Percentiles rank a stretch among this genome's conserved stretches.
phyloP scores from a whole-genome alignment of 1,140 invertebrate species.

The Condylostylus longicornis region DNA sequence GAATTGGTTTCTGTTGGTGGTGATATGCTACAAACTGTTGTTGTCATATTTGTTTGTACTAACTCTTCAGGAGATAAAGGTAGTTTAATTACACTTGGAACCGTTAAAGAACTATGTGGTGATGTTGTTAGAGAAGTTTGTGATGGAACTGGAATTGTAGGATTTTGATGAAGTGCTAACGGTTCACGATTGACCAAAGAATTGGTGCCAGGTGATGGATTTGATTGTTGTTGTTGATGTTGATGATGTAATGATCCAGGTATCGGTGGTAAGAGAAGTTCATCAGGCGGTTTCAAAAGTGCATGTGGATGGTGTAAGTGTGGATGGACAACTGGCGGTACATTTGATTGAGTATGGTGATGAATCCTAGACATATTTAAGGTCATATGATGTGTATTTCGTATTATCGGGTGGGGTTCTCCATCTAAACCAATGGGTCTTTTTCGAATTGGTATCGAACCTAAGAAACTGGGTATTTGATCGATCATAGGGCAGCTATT shows the following conservation, averaged over 20 bases:
- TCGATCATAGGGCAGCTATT: constrained; percentile 29
- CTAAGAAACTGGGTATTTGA: constrained; percentile 40
- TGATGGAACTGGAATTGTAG: too few species aligned
- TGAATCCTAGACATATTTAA: not conserved
- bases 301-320: not conserved
- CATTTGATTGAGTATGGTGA: not conserved
- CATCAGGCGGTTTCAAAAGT: not conserved
- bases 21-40: constrained; percentile 4
- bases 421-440: constrained; percentile 35
- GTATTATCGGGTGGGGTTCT: constrained; percentile 22
- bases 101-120: too few species aligned
- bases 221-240: constrained; percentile 29
- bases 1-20: too few species aligned
- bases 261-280: not conserved
- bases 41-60: constrained; percentile 24
- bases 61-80: too few species aligned
- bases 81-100: constrained; percentile 10
- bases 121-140: too few species aligned
- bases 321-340: too few species aligned
- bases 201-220: too few species aligned
- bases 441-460: constrained; percentile 39
- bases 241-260: constrained; percentile 13
- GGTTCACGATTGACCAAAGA: constrained; percentile 31
- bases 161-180: constrained; percentile 28
- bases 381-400: not conserved